Evolutionary conservation across 2,888 invertebrate species (phyloP), one percentile per base, ranked within the genome.

Genomic region (Subacronicta megacephala): DNA sequence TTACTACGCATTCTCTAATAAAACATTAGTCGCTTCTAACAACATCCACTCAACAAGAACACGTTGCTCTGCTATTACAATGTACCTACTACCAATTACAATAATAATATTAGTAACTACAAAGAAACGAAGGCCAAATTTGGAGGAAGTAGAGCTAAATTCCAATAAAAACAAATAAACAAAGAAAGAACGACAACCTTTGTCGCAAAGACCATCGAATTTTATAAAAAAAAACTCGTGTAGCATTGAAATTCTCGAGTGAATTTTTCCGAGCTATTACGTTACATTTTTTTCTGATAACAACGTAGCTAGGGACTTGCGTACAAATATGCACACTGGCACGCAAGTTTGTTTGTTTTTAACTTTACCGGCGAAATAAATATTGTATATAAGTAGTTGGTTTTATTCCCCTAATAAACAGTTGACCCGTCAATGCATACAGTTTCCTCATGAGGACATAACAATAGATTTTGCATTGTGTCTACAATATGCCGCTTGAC

Each of bases 51-150:
- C 7, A 2, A 33, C 35, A 18, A 44, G 31, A 54, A 23, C 38
- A 49, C 33, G 0, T 10, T 23, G 20, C 37, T 9, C 15, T 0
- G 0, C n/a, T 47, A 18, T 23, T 10, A 33, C n/a, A 46, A 50
- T 1, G 17, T 49, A 58, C 7, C 4, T 12, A 37, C 44, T 45
- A 52, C 51, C 54, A 61, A 63, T 72, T 64, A 64, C 41, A 62
- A 44, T 68, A 69, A 65, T 72, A 60, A 59, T 53, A 61, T 55
- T n/a, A n/a, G n/a, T n/a, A 67, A 62, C 44, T 16, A 50, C 58
- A 16, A 60, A 50, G 49, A 62, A 26, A 37, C 20, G 55, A 64
- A 73, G 71, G 67, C 10, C 57, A 29, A 15, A 13, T 23, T 58
- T 49, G 26, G 26, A 66, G 70, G 73, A 70, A 73, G 43, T 62